phyloP scores from a whole-genome alignment of 2,888 invertebrate genomes.

The Xanthorhoe spadicearia region DNA sequence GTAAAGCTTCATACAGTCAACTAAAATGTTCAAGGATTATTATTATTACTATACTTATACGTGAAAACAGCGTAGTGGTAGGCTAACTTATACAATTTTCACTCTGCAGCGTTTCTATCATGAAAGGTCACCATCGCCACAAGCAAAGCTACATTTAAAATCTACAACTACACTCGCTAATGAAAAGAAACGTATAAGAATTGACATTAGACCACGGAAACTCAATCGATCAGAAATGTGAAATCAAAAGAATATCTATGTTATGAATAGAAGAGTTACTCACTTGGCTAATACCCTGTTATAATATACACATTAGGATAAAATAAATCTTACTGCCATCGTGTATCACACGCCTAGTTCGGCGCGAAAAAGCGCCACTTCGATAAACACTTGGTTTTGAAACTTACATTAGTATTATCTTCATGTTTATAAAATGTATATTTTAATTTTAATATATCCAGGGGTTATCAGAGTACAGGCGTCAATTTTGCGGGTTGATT shows the following conservation, averaged over 20 bases:
- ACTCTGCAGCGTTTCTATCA: neutral
- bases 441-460: conserved; percentile 58
- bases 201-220: no score
- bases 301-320: neutral
- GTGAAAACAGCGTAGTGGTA: neutral
- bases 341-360: conserved; percentile 43
- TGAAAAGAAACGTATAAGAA: no score
- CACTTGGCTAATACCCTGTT: no score
- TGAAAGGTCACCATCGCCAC: neutral
- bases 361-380: conserved; percentile 63
- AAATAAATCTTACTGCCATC: neutral
- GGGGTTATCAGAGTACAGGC: conserved; percentile 48
- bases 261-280: no score
- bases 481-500: conserved; percentile 33
- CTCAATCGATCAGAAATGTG: no score
- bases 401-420: conserved; percentile 59
- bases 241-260: no score
- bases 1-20: neutral
- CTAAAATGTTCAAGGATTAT: no score
- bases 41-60: no score
- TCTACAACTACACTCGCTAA: no score
- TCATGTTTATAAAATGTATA: conserved; percentile 56
- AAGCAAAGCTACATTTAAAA: no score
- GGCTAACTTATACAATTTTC: neutral
- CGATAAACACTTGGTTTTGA: conserved; percentile 60